Percentiles rank a stretch among this genome's conserved stretches.
Evolutionary conservation across 1,140 invertebrate genomes (phyloP).

Genomic region (Heliothis virescens): DNA sequence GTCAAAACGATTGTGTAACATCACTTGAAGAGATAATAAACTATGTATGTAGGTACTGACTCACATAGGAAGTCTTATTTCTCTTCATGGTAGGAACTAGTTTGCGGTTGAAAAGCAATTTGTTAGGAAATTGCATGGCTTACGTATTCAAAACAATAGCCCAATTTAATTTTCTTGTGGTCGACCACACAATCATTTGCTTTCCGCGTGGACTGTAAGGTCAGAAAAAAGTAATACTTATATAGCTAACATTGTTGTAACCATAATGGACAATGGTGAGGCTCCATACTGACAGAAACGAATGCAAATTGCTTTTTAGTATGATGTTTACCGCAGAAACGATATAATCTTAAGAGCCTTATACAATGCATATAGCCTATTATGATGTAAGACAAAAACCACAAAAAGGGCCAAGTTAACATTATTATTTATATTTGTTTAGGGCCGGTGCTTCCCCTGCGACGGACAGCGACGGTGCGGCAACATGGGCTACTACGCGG

Average conservation of each 20-base stretch:
- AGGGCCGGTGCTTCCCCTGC: slow-evolving; percentile 88
- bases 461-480: slow-evolving; percentile 89
- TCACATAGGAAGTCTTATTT: not conserved
- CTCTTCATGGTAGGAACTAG: not conserved
- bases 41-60: not conserved
- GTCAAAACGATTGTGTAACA: not conserved
- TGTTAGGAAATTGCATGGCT: slow-evolving; percentile 15
- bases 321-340: no score
- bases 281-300: no score
- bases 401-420: no score
- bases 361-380: no score
- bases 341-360: no score
- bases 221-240: not conserved
- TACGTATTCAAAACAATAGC: not conserved
- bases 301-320: no score
- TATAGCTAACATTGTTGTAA: no score
- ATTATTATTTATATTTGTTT: slow-evolving; percentile 11
- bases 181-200: not conserved
- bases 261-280: no score
- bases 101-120: slow-evolving; percentile 10
- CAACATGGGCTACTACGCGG: slow-evolving; percentile 98
- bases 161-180: slow-evolving; percentile 21
- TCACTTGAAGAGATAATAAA: not conserved
- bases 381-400: no score
- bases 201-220: not conserved